Evolutionary conservation across 2,113 vertebrate species (phyloP), one percentile per base, ranked within the genome.

Genomic region (Dipodomys stephensi): DNA sequence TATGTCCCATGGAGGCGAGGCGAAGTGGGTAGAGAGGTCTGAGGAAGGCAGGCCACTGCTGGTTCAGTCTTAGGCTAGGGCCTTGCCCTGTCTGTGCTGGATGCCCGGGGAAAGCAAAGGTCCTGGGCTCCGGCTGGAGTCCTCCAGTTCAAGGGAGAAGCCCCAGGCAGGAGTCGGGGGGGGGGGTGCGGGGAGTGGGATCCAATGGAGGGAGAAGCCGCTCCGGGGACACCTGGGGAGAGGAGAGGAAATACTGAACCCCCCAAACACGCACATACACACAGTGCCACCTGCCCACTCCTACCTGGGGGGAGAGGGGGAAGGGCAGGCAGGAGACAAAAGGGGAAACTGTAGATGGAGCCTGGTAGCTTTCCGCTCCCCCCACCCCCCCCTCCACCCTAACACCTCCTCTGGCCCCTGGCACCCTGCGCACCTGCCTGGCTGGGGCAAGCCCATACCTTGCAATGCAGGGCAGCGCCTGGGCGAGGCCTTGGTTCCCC

Each of bases 391-490:
- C 60, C 60, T 5, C 9, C 16, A 13, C 60, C 60, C 9, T 62
- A 13, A 28, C 35, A 44, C 23, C 13, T 6, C 0, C 16, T 49
- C 22, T 2, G 7, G 32, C 30, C 49, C 9, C 0, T 32, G 39
- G 39, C 39, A 39, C 39, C 39, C 39, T 39, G 39, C 12, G 49
- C 46, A 9, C 73, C 19, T 53, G 28, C 82, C 76, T 79, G 65
- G 19, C 32, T 62, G n/a, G 71, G 44, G 62, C 39, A 9, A 49
- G 6, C 62, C 27, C 7, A 4, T 6, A 7, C 39, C 16, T 23
- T 20, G 76, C 44, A 0, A 12, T 16, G 2, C 5, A 0, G 4
- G 0, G 15, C 71, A 12, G 6, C 18, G 6, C 27, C 19, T 19
- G 32, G 35, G 4, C 1, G n/a, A 32, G 32, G 72, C 9, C 44